Conservation (phyloP, 2,888 invertebrate genomes). For the Leptinotarsa rubiginosa region DNA sequence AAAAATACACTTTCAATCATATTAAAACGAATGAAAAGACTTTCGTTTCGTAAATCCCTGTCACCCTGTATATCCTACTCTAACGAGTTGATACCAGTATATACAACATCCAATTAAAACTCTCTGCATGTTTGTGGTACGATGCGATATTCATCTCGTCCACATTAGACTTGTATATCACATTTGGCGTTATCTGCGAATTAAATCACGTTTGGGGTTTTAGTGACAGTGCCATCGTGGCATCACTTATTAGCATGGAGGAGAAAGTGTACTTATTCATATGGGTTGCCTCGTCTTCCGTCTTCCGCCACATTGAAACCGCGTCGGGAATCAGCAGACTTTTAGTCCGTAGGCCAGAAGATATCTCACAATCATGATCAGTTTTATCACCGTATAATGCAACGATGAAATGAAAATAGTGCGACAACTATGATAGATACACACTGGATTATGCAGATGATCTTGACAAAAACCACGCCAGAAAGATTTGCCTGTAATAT, state of each 20-base stretch:
- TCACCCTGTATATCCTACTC: no score
- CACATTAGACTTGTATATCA: constrained; percentile 38
- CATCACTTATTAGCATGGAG: constrained; percentile 39
- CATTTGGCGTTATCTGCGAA: constrained; percentile 40
- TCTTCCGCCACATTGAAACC: constrained; percentile 43
- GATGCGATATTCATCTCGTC: constrained; percentile 36
- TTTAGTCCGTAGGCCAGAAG: constrained; percentile 13
- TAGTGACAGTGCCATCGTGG: constrained; percentile 31
- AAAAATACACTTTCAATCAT: no score
- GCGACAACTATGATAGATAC: no score
- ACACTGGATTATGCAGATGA: no score
- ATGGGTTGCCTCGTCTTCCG: constrained; percentile 41
- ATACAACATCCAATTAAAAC: neutral
- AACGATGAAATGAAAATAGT: no score
- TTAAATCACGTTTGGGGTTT: constrained; percentile 39
- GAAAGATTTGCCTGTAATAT: no score
- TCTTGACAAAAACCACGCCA: no score
- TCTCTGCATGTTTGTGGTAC: constrained; percentile 17
- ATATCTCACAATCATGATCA: no score
- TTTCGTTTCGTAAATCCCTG: no score
- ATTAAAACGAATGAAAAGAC: no score
- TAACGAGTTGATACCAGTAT: neutral
- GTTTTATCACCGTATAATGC: no score
- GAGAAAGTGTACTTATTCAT: constrained; percentile 40
- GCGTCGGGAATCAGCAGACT: constrained; percentile 37